Evolutionary conservation across 2,797 vertebrate genomes (phyloP), one percentile per base, ranked within the genome.

Genomic region (Sebastes alutus): DNA sequence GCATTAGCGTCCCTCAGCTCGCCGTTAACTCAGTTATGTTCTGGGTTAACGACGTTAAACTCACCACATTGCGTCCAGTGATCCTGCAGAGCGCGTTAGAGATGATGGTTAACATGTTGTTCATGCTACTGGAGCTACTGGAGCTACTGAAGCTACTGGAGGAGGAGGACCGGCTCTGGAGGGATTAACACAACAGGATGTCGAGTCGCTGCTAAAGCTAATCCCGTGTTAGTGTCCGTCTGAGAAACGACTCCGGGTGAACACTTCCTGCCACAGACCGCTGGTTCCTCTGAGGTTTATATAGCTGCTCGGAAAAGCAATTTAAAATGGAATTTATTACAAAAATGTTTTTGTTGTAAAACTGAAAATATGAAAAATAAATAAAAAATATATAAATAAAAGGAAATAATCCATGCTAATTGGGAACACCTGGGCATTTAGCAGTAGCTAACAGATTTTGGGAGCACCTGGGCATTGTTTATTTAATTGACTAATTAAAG

Each of bases 1-100:
- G 11, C 33, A 35, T 35, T 35, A 79, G 3, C 35, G 5, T 16
- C 12, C n/a, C 18, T 7, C 58, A n/a, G 66, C 46, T 38, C 20
- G 0, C 9, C 32, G 4, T 22, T 1, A 2, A 16, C 4, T 52
- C 13, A 8, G 13, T n/a, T n/a, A n/a, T n/a, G n/a, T n/a, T n/a
- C 27, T 6, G 27, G 27, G 4, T 23, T 1, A 2, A 22, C 4
- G n/a, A n/a, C n/a, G n/a, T n/a, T n/a, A n/a, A 8, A 95, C 92
- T 92, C 89, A 94, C 94, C 95, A 86, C 95, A 80, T 88, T 94
- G 52, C 84, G 82, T 72, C 90, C 93, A 2, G 92, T 86, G 49
- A 94, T 90, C 87, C 92, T 85, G 18, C 88, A 89, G 3, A 96
- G 84, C 1, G 91, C 92, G 84, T 90, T 93, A 29, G 94, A 95